These are phyloP conservation scores for Notothenia coriiceps DNA, from an alignment of 2,113 vertebrate species.

Conservation along the genomic window DNA sequence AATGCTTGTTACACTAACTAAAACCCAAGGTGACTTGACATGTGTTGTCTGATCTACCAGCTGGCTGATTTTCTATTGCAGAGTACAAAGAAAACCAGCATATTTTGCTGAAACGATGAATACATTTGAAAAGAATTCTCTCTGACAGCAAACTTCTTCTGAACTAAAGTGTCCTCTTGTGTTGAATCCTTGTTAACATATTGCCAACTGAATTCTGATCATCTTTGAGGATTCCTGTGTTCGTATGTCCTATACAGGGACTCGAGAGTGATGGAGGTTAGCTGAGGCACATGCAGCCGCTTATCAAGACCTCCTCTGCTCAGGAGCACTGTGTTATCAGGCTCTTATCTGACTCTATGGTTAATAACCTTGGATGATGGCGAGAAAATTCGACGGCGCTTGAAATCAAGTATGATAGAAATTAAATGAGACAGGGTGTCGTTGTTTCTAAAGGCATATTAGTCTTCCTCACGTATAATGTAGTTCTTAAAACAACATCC, in stretches of 20 bases:
- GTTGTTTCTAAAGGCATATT: neutral
- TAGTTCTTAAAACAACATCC: neutral
- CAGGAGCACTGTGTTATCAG: slow-evolving; percentile 64
- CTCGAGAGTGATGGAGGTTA: neutral
- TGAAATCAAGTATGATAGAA: neutral
- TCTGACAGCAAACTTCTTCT: too few species aligned
- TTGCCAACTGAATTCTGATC: neutral
- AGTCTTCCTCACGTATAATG: neutral
- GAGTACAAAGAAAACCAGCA: neutral
- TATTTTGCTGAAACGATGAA: too few species aligned
- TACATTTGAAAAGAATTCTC: neutral
- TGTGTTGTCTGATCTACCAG: neutral
- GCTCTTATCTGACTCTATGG: slow-evolving; percentile 66
- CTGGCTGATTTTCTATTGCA: neutral
- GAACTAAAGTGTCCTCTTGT: neutral
- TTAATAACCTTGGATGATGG: slow-evolving; percentile 63
- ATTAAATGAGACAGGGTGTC: neutral
- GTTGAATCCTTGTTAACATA: neutral
- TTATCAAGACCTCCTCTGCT: slow-evolving; percentile 66
- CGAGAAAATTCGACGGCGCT: slow-evolving; percentile 12
- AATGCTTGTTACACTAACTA: neutral
- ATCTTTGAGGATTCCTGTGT: neutral
- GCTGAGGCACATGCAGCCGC: slow-evolving; percentile 24
- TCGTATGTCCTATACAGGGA: neutral
- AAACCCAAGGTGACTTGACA: neutral